These are phyloP conservation scores for Caerostris extrusa DNA, from an alignment of 1,140 invertebrate species.

Conservation along the genomic window DNA sequence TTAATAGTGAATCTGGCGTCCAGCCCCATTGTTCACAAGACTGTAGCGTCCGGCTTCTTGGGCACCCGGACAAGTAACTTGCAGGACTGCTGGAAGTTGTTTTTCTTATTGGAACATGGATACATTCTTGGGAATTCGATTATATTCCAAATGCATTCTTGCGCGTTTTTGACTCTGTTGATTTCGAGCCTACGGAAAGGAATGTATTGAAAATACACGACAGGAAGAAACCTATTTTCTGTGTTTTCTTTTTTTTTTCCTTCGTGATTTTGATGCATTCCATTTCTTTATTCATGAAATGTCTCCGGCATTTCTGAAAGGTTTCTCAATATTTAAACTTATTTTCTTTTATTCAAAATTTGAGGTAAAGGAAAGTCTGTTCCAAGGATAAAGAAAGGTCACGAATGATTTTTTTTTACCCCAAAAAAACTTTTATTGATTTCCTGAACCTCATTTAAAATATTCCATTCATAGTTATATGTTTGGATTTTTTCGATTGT, in stretches of 20 bases:
- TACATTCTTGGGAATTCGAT: slow-evolving; percentile 34
- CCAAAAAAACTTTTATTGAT: too few species aligned
- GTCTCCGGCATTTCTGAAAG: neutral
- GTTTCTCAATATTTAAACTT: neutral
- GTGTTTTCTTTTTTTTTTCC: neutral
- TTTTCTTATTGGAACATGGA: neutral
- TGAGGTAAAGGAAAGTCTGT: neutral
- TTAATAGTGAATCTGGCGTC: slow-evolving; percentile 59
- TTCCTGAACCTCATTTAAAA: too few species aligned
- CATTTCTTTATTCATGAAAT: neutral
- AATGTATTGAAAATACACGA: neutral
- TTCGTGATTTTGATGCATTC: neutral
- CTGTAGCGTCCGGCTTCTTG: slow-evolving; percentile 36
- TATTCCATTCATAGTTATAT: too few species aligned
- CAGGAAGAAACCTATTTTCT: neutral
- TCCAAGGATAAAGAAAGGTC: too few species aligned
- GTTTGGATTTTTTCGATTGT: too few species aligned
- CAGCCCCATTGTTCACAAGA: neutral
- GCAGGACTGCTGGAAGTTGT: neutral
- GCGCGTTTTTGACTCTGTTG: neutral
- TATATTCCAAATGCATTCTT: slow-evolving; percentile 28
- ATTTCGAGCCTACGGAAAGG: neutral
- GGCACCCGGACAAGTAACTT: slow-evolving; percentile 6
- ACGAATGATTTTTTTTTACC: too few species aligned
- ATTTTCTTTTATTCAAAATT: neutral